Evolutionary conservation across 1,140 invertebrate species (phyloP).

Genomic region (Maconellicoccus hirsutus): DNA sequence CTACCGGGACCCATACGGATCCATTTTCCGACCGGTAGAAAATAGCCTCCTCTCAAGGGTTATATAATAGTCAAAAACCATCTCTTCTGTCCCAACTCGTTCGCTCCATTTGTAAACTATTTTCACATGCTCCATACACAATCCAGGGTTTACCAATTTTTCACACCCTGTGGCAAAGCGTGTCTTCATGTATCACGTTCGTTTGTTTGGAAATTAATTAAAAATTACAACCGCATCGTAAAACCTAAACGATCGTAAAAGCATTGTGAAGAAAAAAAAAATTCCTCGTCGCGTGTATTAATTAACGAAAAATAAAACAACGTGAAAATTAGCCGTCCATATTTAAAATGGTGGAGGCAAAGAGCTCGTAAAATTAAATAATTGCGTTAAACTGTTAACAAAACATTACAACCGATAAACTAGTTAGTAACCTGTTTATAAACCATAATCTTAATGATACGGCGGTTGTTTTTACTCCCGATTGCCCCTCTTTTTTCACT

Average conservation of each 20-base stretch:
- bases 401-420: background rate
- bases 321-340: background rate
- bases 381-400: slow-evolving; percentile 4
- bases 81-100: background rate
- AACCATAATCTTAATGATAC: background rate
- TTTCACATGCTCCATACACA: background rate
- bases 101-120: slow-evolving; percentile 15
- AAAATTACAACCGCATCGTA: background rate
- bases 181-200: background rate
- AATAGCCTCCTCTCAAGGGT: slow-evolving; percentile 23
- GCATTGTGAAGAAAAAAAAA: background rate
- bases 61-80: slow-evolving; percentile 23
- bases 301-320: background rate
- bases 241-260: background rate
- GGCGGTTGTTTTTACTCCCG: background rate
- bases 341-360: background rate
- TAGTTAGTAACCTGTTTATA: background rate
- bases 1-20: slow-evolving; percentile 18
- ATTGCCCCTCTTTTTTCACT: too few species aligned
- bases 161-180: background rate
- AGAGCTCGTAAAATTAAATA: background rate
- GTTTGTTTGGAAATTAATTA: background rate
- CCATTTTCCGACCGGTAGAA: slow-evolving; percentile 22
- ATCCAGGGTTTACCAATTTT: background rate
- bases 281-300: background rate